Evolutionary conservation across 2,888 invertebrate species (phyloP).

Genomic region (Sarcophaga subvicina): DNA sequence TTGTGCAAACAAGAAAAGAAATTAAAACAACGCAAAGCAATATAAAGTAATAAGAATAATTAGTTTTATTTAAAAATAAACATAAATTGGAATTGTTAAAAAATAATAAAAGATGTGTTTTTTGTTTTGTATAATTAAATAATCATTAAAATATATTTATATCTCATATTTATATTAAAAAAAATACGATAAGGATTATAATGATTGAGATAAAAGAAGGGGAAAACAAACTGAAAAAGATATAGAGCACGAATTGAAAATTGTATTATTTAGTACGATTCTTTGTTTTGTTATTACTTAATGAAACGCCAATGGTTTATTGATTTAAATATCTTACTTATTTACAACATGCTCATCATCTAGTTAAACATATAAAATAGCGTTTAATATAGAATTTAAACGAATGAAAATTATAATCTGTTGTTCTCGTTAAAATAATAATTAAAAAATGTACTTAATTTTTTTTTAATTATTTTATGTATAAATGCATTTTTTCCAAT

Average conservation of each 20-base stretch:
- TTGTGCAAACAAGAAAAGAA: constrained; percentile 19
- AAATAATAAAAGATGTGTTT: constrained; percentile 7
- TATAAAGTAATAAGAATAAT: constrained; percentile 44
- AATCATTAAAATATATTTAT: constrained; percentile 58
- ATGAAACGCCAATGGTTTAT: constrained; percentile 7
- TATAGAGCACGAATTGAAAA: constrained; percentile 42
- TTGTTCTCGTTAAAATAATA: constrained; percentile 40
- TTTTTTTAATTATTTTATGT: constrained; percentile 47
- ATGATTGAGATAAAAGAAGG: background rate
- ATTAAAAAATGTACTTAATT: constrained; percentile 27
- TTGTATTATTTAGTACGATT: constrained; percentile 35
- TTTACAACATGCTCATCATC: constrained; percentile 53
- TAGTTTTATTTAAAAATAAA: constrained; percentile 61
- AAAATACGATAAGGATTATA: constrained; percentile 20
- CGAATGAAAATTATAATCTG: constrained; percentile 17
- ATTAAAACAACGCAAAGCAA: constrained; percentile 26
- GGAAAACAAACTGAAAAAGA: background rate
- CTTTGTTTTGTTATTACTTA: background rate
- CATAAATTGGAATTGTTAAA: constrained; percentile 52
- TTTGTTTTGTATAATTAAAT: constrained; percentile 42
- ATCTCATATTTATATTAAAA: constrained; percentile 36
- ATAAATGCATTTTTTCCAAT: constrained; percentile 70
- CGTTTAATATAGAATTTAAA: constrained; percentile 20
- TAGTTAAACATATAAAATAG: background rate
- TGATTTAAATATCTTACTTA: constrained; percentile 43